Evolutionary conservation across 2,113 vertebrate species (phyloP).

Genomic region (Chloropsis hardwickii): DNA sequence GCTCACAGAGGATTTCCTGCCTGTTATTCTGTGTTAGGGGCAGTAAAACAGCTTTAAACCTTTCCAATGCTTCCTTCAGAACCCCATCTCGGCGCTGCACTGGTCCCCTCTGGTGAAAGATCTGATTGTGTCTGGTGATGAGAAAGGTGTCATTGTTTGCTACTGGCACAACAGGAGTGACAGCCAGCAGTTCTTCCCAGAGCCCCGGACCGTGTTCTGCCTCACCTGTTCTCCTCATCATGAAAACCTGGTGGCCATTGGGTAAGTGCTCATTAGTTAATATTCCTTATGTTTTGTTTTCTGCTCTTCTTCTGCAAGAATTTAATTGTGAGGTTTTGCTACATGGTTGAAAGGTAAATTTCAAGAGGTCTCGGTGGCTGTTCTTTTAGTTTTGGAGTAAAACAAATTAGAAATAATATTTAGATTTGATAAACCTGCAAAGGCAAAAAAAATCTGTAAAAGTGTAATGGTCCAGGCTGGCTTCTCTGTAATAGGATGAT

Average conservation of each 20-base stretch:
- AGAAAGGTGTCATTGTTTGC: conserved; percentile 89
- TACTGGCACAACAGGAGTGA: conserved; percentile 89
- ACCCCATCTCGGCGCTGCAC: conserved; percentile 81
- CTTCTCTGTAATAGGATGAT: neutral
- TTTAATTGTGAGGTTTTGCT: neutral
- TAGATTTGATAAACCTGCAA: neutral
- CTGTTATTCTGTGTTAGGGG: accelerated
- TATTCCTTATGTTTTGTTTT: neutral
- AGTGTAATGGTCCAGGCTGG: neutral
- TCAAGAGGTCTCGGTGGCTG: neutral
- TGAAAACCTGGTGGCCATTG: conserved; percentile 86
- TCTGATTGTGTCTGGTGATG: conserved; percentile 89
- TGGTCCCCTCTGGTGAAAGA: conserved; percentile 92
- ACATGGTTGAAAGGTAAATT: accelerated
- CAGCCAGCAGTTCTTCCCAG: conserved; percentile 85
- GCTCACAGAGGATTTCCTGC: neutral
- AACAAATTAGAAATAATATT: neutral
- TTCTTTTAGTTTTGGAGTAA: neutral
- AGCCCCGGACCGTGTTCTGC: conserved; percentile 89
- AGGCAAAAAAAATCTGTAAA: neutral
- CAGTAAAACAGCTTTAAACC: neutral
- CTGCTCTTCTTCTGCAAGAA: neutral
- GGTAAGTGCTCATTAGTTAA: conserved; percentile 71
- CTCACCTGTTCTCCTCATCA: conserved; percentile 90
- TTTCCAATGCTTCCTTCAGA: conserved; percentile 66